A percentile compares a stretch with the other conserved stretches of the same genome.
phyloP scores from a whole-genome alignment of 2,797 vertebrate species.

The Prunella strophiata region DNA sequence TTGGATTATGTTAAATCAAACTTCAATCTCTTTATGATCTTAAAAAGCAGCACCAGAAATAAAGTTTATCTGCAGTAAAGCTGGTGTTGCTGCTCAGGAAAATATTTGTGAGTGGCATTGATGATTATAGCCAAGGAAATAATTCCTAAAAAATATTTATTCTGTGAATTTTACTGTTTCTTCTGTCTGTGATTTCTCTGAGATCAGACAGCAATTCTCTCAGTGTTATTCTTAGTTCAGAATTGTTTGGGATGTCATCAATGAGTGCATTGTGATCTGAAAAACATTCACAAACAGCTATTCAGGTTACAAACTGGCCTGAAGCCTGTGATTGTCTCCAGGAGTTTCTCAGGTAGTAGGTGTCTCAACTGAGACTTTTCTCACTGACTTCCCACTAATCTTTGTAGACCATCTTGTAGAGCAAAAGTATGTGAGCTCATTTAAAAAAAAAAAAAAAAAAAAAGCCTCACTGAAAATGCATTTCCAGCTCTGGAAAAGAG shows the following conservation, averaged over 20 bases:
- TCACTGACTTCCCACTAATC: not conserved
- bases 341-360: not conserved
- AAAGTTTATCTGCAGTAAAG: not conserved
- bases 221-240: not conserved
- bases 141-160: not conserved
- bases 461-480: not conserved
- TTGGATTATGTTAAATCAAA: not conserved
- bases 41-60: not conserved
- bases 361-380: not conserved
- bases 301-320: not conserved
- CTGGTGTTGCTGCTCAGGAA: not conserved
- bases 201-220: not conserved
- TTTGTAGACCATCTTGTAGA: not conserved
- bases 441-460: not conserved
- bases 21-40: not conserved
- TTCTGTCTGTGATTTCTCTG: not conserved
- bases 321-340: not conserved
- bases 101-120: not conserved
- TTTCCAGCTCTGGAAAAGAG: not conserved
- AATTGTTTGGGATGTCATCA: not conserved
- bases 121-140: not conserved
- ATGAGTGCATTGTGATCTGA: not conserved
- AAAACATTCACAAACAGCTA: not conserved
- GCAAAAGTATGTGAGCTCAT: not conserved
- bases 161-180: not conserved